Percentiles rank a stretch among this genome's conserved stretches.
These are phyloP conservation scores for Eilema sororculum DNA, from an alignment of 2,888 invertebrate species.

Conservation along the genomic window DNA sequence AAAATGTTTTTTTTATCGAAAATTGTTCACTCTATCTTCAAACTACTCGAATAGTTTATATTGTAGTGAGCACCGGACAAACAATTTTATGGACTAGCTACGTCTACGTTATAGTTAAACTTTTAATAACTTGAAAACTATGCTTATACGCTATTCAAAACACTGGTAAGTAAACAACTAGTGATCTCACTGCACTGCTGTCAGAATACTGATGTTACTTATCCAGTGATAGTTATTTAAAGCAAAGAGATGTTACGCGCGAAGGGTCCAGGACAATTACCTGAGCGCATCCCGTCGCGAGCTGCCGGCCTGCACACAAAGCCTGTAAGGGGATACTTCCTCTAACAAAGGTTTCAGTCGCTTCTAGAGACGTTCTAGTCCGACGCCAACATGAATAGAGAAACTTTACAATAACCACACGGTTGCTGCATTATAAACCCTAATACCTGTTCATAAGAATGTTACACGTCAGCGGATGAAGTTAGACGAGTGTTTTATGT, in stretches of 20 bases:
- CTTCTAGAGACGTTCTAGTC: conserved; percentile 70
- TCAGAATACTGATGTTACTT: conserved; percentile 69
- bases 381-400: conserved; percentile 59
- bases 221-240: conserved; percentile 78
- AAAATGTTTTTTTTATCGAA: conserved; percentile 21
- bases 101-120: not conserved
- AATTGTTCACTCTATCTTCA: conserved; percentile 28
- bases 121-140: not conserved
- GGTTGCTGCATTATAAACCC: conserved; percentile 23
- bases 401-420: conserved; percentile 51
- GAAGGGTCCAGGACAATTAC: conserved; percentile 75
- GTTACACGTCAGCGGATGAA: not conserved
- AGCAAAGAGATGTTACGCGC: conserved; percentile 75
- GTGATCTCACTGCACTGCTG: conserved; percentile 55
- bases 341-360: conserved; percentile 76
- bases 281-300: conserved; percentile 74
- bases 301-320: conserved; percentile 73
- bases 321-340: conserved; percentile 84
- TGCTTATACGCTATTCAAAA: conserved; percentile 33
- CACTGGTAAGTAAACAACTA: conserved; percentile 47
- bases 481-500: not conserved
- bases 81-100: conserved; percentile 17
- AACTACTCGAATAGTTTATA: conserved; percentile 19
- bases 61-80: conserved; percentile 29
- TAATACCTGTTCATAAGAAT: conserved; percentile 6